Percentiles rank a stretch among this genome's conserved stretches.
Conservation (phyloP, 2,113 vertebrate genomes). For the Stercorarius parasiticus region DNA sequence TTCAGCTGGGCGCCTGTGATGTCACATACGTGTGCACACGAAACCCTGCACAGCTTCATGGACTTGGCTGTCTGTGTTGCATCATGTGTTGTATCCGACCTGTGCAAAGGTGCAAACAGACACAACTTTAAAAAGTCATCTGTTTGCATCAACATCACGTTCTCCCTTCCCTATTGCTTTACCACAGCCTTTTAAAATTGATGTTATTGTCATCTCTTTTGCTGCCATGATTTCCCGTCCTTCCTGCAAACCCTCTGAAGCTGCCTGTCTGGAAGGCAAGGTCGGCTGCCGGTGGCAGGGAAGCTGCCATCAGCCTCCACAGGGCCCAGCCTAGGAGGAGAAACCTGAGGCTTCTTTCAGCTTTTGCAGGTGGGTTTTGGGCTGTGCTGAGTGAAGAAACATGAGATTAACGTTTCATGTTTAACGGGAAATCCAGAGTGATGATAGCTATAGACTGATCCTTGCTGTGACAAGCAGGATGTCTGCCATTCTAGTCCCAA, state of each 20-base stretch:
- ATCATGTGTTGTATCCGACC: neutral
- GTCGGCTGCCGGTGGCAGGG: neutral
- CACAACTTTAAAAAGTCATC: rapidly evolving
- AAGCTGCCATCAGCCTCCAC: neutral
- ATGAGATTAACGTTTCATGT: neutral
- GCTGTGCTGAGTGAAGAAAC: neutral
- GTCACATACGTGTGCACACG: rapidly evolving
- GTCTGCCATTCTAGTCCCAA: neutral
- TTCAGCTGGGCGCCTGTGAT: neutral
- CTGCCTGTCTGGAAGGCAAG: rapidly evolving
- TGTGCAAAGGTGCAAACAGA: neutral
- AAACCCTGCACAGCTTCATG: rapidly evolving
- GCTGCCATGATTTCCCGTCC: neutral
- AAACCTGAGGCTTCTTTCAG: neutral
- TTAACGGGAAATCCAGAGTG: neutral
- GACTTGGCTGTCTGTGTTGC: neutral
- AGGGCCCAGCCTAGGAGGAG: neutral
- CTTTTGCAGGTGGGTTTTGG: neutral
- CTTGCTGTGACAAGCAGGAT: rapidly evolving
- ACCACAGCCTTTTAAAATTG: neutral
- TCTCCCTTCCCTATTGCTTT: neutral
- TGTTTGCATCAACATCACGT: neutral
- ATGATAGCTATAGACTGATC: neutral
- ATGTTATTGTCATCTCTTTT: neutral
- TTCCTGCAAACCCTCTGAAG: neutral